phyloP scores from a whole-genome alignment of 2,113 vertebrate species.

The Marmota monax region DNA sequence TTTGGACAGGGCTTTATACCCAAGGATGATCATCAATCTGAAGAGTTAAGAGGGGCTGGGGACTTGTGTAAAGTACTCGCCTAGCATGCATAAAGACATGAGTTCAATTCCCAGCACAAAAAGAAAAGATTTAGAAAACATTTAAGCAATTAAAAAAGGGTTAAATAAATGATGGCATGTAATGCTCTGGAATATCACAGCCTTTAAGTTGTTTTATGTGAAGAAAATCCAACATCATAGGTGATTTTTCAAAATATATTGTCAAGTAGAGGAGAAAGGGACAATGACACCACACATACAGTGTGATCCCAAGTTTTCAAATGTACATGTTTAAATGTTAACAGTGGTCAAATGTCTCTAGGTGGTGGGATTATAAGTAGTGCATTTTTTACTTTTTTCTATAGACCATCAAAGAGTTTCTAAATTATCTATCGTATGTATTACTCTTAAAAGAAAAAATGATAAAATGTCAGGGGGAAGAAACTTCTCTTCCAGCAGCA shows the following conservation, averaged over 20 bases:
- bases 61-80: no score
- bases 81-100: no score
- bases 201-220: slow-evolving; percentile 3
- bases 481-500: not conserved
- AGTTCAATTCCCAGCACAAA: no score
- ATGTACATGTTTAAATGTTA: not conserved
- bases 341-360: not conserved
- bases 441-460: slow-evolving; percentile 26
- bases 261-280: not conserved
- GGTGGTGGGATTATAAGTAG: not conserved
- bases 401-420: not conserved
- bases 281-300: not conserved
- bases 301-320: not conserved
- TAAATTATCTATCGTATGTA: not conserved
- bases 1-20: not conserved
- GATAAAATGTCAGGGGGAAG: not conserved
- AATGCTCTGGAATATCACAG: not conserved
- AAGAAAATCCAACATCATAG: not conserved
- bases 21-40: not conserved
- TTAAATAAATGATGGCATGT: slow-evolving; percentile 17
- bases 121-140: not conserved
- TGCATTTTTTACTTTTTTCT: not conserved
- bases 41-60: not conserved
- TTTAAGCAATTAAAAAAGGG: not conserved
- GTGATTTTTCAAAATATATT: slow-evolving; percentile 35